Evolutionary conservation across 2,888 invertebrate species (phyloP), one percentile per base, ranked within the genome.

Genomic region (Cryptocephalus moraei): DNA sequence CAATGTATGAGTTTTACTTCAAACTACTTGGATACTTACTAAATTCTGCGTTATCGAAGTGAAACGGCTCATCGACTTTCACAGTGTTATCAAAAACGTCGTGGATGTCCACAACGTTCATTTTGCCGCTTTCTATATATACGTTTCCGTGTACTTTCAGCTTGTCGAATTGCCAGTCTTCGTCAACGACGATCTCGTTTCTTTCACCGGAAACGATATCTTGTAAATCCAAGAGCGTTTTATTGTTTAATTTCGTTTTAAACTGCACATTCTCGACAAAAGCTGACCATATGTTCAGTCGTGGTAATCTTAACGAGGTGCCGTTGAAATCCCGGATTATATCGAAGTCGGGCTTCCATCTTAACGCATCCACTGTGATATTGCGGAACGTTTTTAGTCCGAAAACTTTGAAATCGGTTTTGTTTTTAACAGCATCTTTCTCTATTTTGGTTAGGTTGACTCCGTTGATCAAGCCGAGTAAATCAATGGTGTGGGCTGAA

Each of bases 41-140:
- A 58, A 79, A 77, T 38, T 60, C 63, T 9, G 68, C 69, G 8
- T 64, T 59, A 38, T 64, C 60, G 47, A 73, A 64, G n/a, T 57
- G 56, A 46, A 63, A 54, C 39, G 57, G 52, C 49, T 73, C 70
- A 39, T 71, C 61, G 4, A 66, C 56, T 55, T 65, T 68, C 9
- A 73, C 60, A 4, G 65, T 59, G 47, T 70, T 64, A 1, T 63
- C 54, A 6, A 61, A 48, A 42, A 75, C 57, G 32, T 65, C 51
- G 10, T 48, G 43, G 8, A 75, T 45, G 54, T 67, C 53, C 8
- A 70, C 47, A 32, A 60, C 54, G 52, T 73, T 74, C 22, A 75
- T 65, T 32, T 48, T 62, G 9, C 67, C 67, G 1, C 57, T 63
- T 32, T 55, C 57, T 11, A 72, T 58, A 41, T 57, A 51, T 32